Percentiles rank a stretch among this genome's conserved stretches.
phyloP scores from a whole-genome alignment of 2,113 vertebrate genomes.

The Egretta garzetta region DNA sequence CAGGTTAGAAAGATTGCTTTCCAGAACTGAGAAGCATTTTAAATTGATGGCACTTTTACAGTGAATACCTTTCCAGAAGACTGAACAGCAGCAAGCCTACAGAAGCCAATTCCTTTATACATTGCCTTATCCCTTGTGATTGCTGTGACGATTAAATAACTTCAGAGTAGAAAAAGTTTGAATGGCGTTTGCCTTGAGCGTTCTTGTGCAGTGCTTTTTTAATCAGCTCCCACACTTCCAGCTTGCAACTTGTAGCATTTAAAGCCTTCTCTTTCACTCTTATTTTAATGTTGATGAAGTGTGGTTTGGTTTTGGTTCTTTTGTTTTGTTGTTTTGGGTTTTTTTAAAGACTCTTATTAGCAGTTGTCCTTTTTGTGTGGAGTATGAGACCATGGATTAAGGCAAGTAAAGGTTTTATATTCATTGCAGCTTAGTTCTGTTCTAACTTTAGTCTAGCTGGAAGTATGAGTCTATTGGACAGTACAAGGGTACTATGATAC shows the following conservation, averaged over 20 bases:
- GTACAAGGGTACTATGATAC: neutral
- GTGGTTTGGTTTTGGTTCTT: neutral
- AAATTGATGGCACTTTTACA: slow-evolving; percentile 36
- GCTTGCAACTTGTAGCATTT: neutral
- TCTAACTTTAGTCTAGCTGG: neutral
- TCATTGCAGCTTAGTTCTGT: neutral
- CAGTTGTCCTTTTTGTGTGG: neutral
- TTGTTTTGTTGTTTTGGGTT: neutral
- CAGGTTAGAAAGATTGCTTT: slow-evolving; percentile 21
- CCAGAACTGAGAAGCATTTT: slow-evolving; percentile 23
- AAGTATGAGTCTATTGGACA: neutral
- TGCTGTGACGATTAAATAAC: slow-evolving; percentile 50
- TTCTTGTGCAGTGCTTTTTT: slow-evolving; percentile 38
- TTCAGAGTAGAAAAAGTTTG: slow-evolving; percentile 44
- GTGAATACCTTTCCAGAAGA: slow-evolving; percentile 50
- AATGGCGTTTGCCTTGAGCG: slow-evolving; percentile 58
- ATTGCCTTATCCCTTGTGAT: slow-evolving; percentile 52
- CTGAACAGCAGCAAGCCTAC: slow-evolving; percentile 41
- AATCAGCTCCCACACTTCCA: slow-evolving; percentile 42
- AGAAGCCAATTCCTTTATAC: slow-evolving; percentile 51
- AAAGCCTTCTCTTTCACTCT: neutral
- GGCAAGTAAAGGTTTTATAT: neutral
- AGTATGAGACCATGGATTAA: neutral
- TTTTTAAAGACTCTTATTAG: neutral
- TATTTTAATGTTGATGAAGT: neutral